These are phyloP conservation scores for Lagopus muta DNA, from an alignment of 2,113 vertebrate genomes.

Conservation along the genomic window DNA sequence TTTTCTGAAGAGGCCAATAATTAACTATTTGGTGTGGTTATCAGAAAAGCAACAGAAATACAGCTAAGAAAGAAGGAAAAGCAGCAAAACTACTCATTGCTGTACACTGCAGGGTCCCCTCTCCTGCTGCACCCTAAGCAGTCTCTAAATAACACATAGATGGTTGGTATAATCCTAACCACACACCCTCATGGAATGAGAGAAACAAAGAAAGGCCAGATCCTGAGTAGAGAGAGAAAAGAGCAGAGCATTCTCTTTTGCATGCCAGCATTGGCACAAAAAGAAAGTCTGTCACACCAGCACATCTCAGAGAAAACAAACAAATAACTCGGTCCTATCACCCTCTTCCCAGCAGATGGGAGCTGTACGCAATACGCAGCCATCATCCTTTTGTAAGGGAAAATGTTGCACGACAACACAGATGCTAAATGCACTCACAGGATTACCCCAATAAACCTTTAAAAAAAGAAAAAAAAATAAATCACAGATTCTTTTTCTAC, in stretches of 20 bases:
- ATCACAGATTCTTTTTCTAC: neutral
- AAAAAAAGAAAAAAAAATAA: neutral
- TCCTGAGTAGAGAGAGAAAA: neutral
- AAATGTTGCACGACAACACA: neutral
- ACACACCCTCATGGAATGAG: neutral
- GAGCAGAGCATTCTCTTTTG: neutral
- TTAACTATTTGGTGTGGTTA: neutral
- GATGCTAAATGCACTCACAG: neutral
- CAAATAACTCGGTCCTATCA: neutral
- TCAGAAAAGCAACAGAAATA: neutral
- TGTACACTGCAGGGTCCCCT: neutral
- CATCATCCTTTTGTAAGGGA: slow-evolving; percentile 5
- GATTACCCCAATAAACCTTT: neutral
- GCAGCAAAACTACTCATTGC: neutral
- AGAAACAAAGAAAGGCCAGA: neutral
- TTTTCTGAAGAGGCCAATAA: neutral
- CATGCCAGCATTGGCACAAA: neutral
- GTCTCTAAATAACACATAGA: neutral
- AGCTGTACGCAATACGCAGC: neutral
- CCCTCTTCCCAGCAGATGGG: slow-evolving; percentile 27
- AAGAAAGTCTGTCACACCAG: neutral
- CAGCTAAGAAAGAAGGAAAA: neutral
- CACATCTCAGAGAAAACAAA: slow-evolving; percentile 29
- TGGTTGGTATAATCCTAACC: neutral
- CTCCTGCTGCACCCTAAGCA: neutral